Percentiles rank a stretch among this genome's conserved stretches.
phyloP scores from a whole-genome alignment of 2,888 invertebrate genomes.

The Leucophenga montana region DNA sequence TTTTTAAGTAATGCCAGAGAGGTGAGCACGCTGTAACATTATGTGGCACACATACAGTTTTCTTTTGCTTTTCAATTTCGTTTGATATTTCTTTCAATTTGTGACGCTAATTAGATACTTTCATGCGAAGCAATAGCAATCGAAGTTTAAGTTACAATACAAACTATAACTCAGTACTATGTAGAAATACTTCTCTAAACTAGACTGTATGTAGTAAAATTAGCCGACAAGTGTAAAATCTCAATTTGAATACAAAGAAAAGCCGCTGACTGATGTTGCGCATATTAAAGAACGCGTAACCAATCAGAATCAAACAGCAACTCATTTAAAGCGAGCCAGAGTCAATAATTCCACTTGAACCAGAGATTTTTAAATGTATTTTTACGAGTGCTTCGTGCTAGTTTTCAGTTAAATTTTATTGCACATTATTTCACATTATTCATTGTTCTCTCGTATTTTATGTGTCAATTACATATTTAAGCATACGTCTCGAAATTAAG shows the following conservation, averaged over 20 bases:
- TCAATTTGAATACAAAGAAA: slow-evolving; percentile 41
- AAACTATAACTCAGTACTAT: not conserved
- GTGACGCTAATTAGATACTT: slow-evolving; percentile 53
- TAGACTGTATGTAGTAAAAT: too few relatives aligned
- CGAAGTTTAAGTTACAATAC: not conserved
- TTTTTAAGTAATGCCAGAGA: not conserved
- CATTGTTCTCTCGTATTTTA: slow-evolving; percentile 1
- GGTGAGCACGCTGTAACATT: not conserved
- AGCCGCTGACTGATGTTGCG: slow-evolving; percentile 58
- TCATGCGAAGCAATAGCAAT: not conserved
- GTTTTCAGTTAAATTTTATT: slow-evolving; percentile 9
- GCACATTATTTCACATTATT: slow-evolving; percentile 11
- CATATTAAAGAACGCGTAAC: slow-evolving; percentile 42
- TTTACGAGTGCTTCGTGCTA: slow-evolving; percentile 14
- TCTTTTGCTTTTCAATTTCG: slow-evolving; percentile 10
- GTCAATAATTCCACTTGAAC: slow-evolving; percentile 14
- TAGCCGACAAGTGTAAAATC: not conserved
- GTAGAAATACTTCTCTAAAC: too few relatives aligned
- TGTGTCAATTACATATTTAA: not conserved
- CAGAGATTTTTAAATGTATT: not conserved
- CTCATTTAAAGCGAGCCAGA: not conserved
- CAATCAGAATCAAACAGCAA: too few relatives aligned
- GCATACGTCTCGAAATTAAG: slow-evolving; percentile 4
- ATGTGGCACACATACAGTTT: not conserved
- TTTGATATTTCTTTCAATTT: slow-evolving; percentile 52